Percentiles rank a stretch among this genome's conserved stretches.
phyloP scores from a whole-genome alignment of 2,113 vertebrate species.

The Rhegmatorhina hoffmannsi region DNA sequence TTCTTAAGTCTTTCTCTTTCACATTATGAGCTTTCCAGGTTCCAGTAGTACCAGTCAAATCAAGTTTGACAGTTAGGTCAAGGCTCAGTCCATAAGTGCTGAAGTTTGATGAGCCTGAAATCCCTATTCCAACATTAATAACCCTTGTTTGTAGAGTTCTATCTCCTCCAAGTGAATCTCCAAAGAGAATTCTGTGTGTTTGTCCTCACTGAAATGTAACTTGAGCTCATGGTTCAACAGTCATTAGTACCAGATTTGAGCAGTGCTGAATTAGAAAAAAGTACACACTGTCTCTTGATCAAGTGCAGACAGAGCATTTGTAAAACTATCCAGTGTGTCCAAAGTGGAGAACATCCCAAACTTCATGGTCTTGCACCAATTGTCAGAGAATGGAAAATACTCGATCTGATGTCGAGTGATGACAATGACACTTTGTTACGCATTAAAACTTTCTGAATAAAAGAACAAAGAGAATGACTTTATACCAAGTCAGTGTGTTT shows the following conservation, averaged over 20 bases:
- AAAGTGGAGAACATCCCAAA: not conserved
- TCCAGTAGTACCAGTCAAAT: not conserved
- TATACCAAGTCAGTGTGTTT: not conserved
- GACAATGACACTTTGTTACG: not conserved
- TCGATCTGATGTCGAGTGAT: not conserved
- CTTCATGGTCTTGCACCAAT: not conserved
- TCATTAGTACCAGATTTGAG: constrained; percentile 4
- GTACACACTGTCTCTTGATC: constrained; percentile 22
- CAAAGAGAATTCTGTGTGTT: not conserved
- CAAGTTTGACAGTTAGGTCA: not conserved
- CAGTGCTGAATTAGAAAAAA: constrained; percentile 5
- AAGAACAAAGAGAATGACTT: constrained; percentile 19
- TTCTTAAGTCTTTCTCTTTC: not conserved
- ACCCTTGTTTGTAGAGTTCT: not conserved
- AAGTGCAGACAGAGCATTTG: constrained; percentile 5
- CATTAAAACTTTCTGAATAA: not conserved
- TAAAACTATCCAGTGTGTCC: not conserved
- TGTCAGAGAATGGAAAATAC: not conserved
- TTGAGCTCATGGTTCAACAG: not conserved
- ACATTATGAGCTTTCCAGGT: not conserved
- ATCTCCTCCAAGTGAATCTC: not conserved
- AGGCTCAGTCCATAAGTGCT: not conserved
- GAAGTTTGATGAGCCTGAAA: not conserved
- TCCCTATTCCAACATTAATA: not conserved
- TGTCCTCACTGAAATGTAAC: constrained; percentile 1